These are phyloP conservation scores for Byasa hedistus DNA, from an alignment of 2,888 invertebrate species.

Conservation along the genomic window DNA sequence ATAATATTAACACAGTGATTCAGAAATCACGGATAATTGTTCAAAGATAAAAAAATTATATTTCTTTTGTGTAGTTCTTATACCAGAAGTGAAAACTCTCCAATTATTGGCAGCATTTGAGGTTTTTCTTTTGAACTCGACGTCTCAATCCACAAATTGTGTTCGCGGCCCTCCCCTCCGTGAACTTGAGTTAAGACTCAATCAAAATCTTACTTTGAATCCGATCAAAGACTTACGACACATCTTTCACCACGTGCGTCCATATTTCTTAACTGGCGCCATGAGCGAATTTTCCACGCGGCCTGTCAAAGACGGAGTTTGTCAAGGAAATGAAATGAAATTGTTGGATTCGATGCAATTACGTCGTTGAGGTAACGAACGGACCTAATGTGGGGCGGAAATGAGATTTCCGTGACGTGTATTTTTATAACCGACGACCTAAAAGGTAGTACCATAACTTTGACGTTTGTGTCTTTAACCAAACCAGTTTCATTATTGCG, in stretches of 20 bases:
- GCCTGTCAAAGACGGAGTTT: constrained; percentile 42
- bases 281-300: constrained; percentile 39
- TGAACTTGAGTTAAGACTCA: background rate
- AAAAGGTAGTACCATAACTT: background rate
- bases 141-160: background rate
- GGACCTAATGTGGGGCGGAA: constrained; percentile 7
- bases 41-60: too few relatives aligned
- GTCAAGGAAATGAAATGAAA: constrained; percentile 33
- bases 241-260: background rate
- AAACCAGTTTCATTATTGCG: too few relatives aligned
- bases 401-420: constrained; percentile 2
- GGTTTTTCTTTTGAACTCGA: background rate
- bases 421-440: background rate
- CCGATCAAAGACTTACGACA: background rate
- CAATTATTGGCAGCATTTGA: too few relatives aligned
- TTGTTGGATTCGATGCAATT: constrained; percentile 30
- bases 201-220: constrained; percentile 1
- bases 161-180: background rate
- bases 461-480: too few relatives aligned
- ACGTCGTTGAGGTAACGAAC: constrained; percentile 26
- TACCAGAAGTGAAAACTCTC: too few relatives aligned
- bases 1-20: too few relatives aligned
- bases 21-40: too few relatives aligned
- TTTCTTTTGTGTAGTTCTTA: too few relatives aligned
- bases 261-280: constrained; percentile 15